These are phyloP conservation scores for Synergus japonicus DNA, from an alignment of 2,888 invertebrate genomes.

Conservation along the genomic window DNA sequence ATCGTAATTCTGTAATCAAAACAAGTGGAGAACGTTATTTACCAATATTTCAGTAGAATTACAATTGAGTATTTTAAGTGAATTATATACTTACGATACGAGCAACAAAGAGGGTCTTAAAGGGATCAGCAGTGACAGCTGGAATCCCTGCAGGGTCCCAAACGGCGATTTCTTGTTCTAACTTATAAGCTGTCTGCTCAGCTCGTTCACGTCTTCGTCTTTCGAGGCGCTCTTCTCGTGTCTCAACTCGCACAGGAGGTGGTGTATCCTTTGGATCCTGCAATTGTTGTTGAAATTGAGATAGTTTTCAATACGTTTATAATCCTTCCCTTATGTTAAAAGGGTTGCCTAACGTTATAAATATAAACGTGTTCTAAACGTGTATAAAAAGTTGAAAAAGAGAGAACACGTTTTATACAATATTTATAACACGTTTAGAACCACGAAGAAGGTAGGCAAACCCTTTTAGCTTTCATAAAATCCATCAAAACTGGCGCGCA, in stretches of 20 bases:
- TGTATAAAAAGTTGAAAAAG: no score
- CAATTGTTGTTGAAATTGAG: conserved; percentile 42
- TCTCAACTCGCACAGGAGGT: conserved; percentile 96
- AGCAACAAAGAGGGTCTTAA: conserved; percentile 97
- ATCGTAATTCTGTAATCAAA: conserved; percentile 92
- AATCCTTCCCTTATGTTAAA: no score
- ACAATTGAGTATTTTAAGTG: no score
- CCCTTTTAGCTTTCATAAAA: no score
- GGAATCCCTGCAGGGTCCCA: conserved; percentile 94
- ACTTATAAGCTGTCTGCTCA: conserved; percentile 97
- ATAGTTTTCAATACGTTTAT: no score
- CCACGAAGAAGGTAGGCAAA: no score
- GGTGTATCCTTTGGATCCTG: conserved; percentile 98
- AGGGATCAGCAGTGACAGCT: conserved; percentile 93
- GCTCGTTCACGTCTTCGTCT: conserved; percentile 93
- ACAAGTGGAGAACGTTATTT: conserved; percentile 42
- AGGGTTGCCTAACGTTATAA: no score
- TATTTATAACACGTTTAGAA: no score
- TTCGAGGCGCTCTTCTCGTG: conserved; percentile 94
- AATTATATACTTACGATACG: conserved; percentile 84
- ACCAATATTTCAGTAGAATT: background rate
- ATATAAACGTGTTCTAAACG: no score
- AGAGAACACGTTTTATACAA: no score
- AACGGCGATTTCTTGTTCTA: conserved; percentile 98
- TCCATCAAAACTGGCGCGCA: no score